These are phyloP conservation scores for Halesus radiatus DNA, from an alignment of 1,140 invertebrate species.

Conservation along the genomic window DNA sequence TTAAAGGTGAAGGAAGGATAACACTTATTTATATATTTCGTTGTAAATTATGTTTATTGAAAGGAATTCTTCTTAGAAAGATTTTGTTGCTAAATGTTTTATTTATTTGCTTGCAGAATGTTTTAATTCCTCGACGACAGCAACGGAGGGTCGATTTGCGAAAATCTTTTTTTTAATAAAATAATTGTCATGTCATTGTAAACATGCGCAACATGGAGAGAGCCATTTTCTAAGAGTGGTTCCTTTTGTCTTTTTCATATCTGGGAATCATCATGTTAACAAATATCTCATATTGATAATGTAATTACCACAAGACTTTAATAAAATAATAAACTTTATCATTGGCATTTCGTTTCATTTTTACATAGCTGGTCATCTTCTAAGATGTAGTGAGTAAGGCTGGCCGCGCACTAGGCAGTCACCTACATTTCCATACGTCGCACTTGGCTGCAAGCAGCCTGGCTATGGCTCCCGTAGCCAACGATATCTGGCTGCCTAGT, in stretches of 20 bases:
- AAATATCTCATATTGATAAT: slow-evolving; percentile 35
- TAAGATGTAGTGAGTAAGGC: no score
- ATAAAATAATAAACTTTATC: slow-evolving; percentile 40
- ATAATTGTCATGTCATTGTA: slow-evolving; percentile 21
- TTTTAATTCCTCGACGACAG: slow-evolving; percentile 39
- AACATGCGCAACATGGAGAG: neutral
- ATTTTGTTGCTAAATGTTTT: slow-evolving; percentile 47
- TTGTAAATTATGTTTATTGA: slow-evolving; percentile 51
- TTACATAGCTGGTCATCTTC: no score
- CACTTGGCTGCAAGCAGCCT: no score
- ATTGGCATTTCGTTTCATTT: slow-evolving; percentile 16
- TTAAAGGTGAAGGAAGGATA: slow-evolving; percentile 48
- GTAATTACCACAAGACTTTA: slow-evolving; percentile 39
- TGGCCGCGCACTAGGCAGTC: no score
- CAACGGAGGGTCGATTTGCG: slow-evolving; percentile 3
- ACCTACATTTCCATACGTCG: no score
- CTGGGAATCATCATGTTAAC: slow-evolving; percentile 11
- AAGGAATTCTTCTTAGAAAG: slow-evolving; percentile 45
- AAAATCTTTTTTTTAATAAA: slow-evolving; percentile 22
- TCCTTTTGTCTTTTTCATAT: slow-evolving; percentile 37
- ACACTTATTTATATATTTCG: slow-evolving; percentile 49
- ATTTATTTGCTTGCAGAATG: slow-evolving; percentile 43
- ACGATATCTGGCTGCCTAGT: no score
- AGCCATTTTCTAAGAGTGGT: slow-evolving; percentile 12
- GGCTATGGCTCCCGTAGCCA: no score